These are phyloP conservation scores for Hylyphantes graminicola DNA, from an alignment of 1,140 invertebrate genomes.

Conservation along the genomic window DNA sequence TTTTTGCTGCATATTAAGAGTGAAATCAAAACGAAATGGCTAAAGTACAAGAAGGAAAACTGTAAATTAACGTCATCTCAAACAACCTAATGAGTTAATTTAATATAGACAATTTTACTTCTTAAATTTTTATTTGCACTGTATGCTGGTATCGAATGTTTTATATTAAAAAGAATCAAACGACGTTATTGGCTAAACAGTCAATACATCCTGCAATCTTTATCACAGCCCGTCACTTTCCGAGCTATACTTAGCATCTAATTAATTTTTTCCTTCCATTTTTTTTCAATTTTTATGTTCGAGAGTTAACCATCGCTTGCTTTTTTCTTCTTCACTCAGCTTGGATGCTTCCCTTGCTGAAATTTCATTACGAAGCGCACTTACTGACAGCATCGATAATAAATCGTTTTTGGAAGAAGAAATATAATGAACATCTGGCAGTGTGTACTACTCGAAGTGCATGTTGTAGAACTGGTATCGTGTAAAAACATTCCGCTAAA, in stretches of 20 bases:
- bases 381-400: slow-evolving; percentile 21
- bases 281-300: slow-evolving; percentile 18
- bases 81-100: too few relatives aligned
- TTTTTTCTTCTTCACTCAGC: not conserved
- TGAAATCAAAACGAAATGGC: too few relatives aligned
- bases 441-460: not conserved
- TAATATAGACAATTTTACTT: too few relatives aligned
- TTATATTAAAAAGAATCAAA: slow-evolving; percentile 1
- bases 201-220: slow-evolving; percentile 4
- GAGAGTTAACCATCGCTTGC: slow-evolving; percentile 5
- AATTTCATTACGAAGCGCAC: slow-evolving; percentile 6
- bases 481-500: not conserved
- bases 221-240: not conserved
- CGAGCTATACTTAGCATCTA: slow-evolving; percentile 18
- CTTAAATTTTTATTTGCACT: too few relatives aligned
- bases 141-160: too few relatives aligned
- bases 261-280: slow-evolving; percentile 21
- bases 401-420: slow-evolving; percentile 6
- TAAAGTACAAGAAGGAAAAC: too few relatives aligned
- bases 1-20: too few relatives aligned
- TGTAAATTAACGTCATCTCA: too few relatives aligned
- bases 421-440: not conserved
- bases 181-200: slow-evolving; percentile 12
- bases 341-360: not conserved
- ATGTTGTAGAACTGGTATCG: not conserved